Evolutionary conservation across 2,888 invertebrate genomes (phyloP).

Genomic region (Coenonympha glycerion): DNA sequence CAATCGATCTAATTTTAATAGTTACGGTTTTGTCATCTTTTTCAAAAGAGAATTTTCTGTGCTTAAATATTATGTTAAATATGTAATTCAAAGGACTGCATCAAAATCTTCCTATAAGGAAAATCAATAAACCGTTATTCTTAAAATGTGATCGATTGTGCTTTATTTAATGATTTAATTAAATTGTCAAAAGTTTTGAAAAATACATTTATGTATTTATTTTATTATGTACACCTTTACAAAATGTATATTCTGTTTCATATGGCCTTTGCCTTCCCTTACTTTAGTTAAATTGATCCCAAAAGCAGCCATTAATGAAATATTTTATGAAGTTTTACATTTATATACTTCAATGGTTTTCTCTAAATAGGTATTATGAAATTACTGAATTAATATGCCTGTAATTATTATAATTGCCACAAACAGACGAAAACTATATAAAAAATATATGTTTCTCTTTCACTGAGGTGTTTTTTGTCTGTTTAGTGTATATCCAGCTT

Average conservation of each 20-base stretch:
- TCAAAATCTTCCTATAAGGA: too few relatives aligned
- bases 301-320: slow-evolving; percentile 60
- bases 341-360: background rate
- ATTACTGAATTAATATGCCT: background rate
- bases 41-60: too few relatives aligned
- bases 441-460: too few relatives aligned
- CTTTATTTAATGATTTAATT: background rate
- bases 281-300: slow-evolving; percentile 54
- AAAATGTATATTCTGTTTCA: background rate
- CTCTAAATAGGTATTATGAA: background rate
- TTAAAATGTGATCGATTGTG: background rate
- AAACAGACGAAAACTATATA: background rate
- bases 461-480: too few relatives aligned
- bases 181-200: too few relatives aligned
- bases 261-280: background rate
- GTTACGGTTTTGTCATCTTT: too few relatives aligned
- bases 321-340: background rate
- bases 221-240: too few relatives aligned
- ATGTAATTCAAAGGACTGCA: too few relatives aligned
- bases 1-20: slow-evolving; percentile 3
- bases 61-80: too few relatives aligned
- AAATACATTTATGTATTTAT: too few relatives aligned
- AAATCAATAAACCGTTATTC: background rate
- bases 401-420: background rate
- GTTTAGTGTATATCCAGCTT: background rate